phyloP scores from a whole-genome alignment of 2,888 invertebrate species.

The Eupeodes latifasciatus region DNA sequence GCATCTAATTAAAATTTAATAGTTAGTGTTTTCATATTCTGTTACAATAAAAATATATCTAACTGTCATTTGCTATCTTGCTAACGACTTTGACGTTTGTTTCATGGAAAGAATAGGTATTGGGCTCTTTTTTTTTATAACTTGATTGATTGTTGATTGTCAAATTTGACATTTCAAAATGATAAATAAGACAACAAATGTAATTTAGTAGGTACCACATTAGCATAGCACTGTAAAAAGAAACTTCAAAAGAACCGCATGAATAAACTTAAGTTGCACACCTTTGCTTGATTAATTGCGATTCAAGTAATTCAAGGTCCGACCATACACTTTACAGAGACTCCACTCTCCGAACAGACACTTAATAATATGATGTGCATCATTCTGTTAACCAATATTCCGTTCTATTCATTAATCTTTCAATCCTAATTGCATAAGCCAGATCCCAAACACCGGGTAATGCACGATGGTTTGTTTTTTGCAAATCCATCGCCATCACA shows the following conservation, averaged over 20 bases:
- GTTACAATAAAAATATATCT: too few relatives aligned
- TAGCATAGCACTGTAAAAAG: neutral
- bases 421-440: slow-evolving; percentile 62
- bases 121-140: too few relatives aligned
- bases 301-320: neutral
- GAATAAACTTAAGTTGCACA: neutral
- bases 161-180: slow-evolving; percentile 6
- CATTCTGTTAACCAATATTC: slow-evolving; percentile 34
- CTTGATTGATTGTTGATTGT: too few relatives aligned
- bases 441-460: slow-evolving; percentile 24
- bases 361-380: slow-evolving; percentile 12
- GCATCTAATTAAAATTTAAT: too few relatives aligned
- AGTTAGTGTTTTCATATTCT: too few relatives aligned
- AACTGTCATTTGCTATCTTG: too few relatives aligned
- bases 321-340: neutral
- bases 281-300: slow-evolving; percentile 16
- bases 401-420: slow-evolving; percentile 63
- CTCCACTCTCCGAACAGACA: neutral
- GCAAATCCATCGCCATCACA: slow-evolving; percentile 14
- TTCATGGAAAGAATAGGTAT: too few relatives aligned
- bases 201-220: neutral
- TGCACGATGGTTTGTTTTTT: neutral
- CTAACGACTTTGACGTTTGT: too few relatives aligned
- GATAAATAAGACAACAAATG: neutral
- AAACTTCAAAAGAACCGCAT: slow-evolving; percentile 12